These are phyloP conservation scores for Typhlichthys eigenmanni DNA, from an alignment of 2,797 vertebrate genomes.

Conservation along the genomic window DNA sequence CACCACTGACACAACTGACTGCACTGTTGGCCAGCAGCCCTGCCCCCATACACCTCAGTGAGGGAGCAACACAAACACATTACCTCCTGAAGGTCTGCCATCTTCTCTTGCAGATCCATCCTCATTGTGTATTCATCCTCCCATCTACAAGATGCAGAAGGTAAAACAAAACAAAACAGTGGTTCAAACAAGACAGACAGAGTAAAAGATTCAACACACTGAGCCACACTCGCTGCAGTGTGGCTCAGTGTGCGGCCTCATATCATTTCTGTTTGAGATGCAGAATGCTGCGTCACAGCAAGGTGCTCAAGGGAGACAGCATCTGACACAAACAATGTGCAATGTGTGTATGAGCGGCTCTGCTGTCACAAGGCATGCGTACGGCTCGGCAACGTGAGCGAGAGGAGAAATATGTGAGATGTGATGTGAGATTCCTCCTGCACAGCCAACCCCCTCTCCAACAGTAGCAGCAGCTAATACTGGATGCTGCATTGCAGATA, in stretches of 20 bases:
- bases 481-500: slow-evolving; percentile 83
- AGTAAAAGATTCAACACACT: not conserved
- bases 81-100: slow-evolving; percentile 92
- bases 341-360: slow-evolving; percentile 20
- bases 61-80: slow-evolving; percentile 16
- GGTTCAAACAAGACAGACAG: not conserved
- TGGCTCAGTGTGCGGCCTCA: slow-evolving; percentile 24
- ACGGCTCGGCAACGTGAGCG: slow-evolving; percentile 48
- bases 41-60: not conserved
- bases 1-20: slow-evolving; percentile 1
- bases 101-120: slow-evolving; percentile 90
- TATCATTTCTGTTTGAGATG: slow-evolving; percentile 45
- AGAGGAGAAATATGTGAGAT: slow-evolving; percentile 27
- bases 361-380: slow-evolving; percentile 36
- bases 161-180: not conserved
- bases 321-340: slow-evolving; percentile 56
- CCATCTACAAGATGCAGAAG: slow-evolving; percentile 80
- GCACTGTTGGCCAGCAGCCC: slow-evolving; percentile 5
- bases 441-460: slow-evolving; percentile 42
- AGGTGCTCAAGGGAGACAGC: slow-evolving; percentile 34
- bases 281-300: slow-evolving; percentile 51
- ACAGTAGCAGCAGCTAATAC: slow-evolving; percentile 48
- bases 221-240: slow-evolving; percentile 36
- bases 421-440: slow-evolving; percentile 33
- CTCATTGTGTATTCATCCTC: slow-evolving; percentile 94